phyloP scores from a whole-genome alignment of 2,888 invertebrate genomes.

The Choristoneura rosaceana region DNA sequence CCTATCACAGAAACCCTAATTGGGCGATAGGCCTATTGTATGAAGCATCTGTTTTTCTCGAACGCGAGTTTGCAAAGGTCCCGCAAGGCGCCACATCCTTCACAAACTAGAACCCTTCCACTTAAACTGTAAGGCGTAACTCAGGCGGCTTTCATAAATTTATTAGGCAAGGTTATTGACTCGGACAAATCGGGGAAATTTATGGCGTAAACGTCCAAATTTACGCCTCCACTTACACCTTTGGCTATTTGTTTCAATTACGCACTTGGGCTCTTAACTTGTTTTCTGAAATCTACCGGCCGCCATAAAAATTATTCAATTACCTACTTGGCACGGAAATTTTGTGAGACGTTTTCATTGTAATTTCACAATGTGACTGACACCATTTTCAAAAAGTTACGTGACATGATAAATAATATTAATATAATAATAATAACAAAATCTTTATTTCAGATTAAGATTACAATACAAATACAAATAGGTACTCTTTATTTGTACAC shows the following conservation, averaged over 20 bases:
- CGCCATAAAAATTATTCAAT: background rate
- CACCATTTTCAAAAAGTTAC: too few relatives aligned
- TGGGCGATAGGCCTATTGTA: background rate
- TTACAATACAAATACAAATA: too few relatives aligned
- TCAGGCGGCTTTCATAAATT: slow-evolving; percentile 19
- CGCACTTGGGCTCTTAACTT: background rate
- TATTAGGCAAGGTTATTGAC: slow-evolving; percentile 10
- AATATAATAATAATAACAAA: too few relatives aligned
- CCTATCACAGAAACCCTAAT: background rate
- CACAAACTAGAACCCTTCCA: slow-evolving; percentile 11
- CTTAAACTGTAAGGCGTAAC: slow-evolving; percentile 16
- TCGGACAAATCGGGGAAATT: slow-evolving; percentile 12
- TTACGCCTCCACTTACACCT: slow-evolving; percentile 11
- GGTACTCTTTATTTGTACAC: too few relatives aligned
- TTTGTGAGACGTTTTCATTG: background rate
- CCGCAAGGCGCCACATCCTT: slow-evolving; percentile 33
- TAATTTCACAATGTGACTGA: background rate
- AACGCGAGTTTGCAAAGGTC: background rate
- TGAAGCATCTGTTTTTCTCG: background rate
- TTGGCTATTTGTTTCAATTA: slow-evolving; percentile 12
- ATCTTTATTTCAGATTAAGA: too few relatives aligned
- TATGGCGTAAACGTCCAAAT: background rate
- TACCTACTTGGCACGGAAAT: background rate
- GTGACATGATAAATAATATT: too few relatives aligned
- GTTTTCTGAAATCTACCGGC: background rate